Evolutionary conservation across 2,113 vertebrate species (phyloP).

Genomic region (Neogobius melanostomus): DNA sequence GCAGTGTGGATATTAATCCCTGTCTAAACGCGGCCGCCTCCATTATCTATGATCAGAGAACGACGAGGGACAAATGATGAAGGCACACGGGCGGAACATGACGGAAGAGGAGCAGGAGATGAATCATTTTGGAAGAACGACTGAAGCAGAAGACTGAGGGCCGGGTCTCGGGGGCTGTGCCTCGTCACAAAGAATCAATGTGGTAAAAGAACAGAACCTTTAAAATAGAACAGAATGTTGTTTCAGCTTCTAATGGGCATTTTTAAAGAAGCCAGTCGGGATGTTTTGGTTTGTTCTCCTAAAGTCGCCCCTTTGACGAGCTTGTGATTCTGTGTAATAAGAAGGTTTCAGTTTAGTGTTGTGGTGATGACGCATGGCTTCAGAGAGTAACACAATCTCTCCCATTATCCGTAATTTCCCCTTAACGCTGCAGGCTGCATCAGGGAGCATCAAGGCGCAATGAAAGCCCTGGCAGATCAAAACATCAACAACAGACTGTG

Average conservation of each 20-base stretch:
- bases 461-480: background rate
- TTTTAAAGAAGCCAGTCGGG: no score
- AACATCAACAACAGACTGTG: background rate
- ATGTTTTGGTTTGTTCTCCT: no score
- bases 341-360: background rate
- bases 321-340: background rate
- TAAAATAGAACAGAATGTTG: background rate
- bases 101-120: background rate
- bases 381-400: background rate
- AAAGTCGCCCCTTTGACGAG: background rate
- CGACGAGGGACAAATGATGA: background rate
- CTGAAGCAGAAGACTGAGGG: background rate
- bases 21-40: constrained; percentile 36
- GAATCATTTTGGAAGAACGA: background rate
- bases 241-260: background rate
- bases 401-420: background rate
- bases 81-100: constrained; percentile 8
- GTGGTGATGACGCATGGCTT: background rate
- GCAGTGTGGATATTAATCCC: constrained; percentile 11
- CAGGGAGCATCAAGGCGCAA: background rate
- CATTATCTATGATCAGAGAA: constrained; percentile 25
- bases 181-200: background rate
- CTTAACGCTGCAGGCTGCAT: background rate
- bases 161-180: background rate
- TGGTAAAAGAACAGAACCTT: background rate